Evolutionary conservation across 2,113 vertebrate species (phyloP), one percentile per base, ranked within the genome.

Genomic region (Pavo muticus): DNA sequence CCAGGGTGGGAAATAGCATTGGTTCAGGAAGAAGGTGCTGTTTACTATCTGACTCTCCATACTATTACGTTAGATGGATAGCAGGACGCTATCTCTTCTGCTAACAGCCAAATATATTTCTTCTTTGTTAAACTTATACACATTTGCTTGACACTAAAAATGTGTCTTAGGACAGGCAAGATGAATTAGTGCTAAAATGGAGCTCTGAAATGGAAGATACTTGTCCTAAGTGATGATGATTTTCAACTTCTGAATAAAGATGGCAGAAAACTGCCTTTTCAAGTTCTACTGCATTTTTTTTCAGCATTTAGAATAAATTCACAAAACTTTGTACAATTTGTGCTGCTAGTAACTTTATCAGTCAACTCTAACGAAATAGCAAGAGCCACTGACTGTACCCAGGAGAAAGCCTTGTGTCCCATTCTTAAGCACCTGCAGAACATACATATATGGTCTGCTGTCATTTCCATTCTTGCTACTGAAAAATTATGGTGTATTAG

Each of bases 71-170:
- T 27, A 24, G 24, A 50, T 50, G 35, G 47, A 47, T 52, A 50
- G 25, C 27, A 39, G 25, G 47, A 39, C 47, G 50, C 44, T 47
- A 25, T 69, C n/a, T 50, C 10, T 70, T 29, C 18, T 67, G 8
- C 18, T 90, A 42, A 45, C 47, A 2, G 0, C 19, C 0, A 0
- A 60, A 73, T 61, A 12, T 24, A 61, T 45, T 82, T 65, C 19
- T 61, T 20, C 2, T 42, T 29, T 69, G 77, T 70, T 84, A 14
- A 44, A 50, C 7, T 27, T 91, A 5, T 21, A 9, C 44, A 30
- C 7, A 73, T 73, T 42, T 56, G 2, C 21, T 70, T 88, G 60
- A 47, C 37, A 18, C 10, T 56, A 74, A 77, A 42, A 11, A 29
- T 61, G 9, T 54, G 11, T 37, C 32, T 82, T 57, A 73, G 44